Evolutionary conservation across 92 coral and sea anemone genomes (phyloP), one percentile per base, ranked within the genome.

Genomic region (Heteractis magnifica): DNA sequence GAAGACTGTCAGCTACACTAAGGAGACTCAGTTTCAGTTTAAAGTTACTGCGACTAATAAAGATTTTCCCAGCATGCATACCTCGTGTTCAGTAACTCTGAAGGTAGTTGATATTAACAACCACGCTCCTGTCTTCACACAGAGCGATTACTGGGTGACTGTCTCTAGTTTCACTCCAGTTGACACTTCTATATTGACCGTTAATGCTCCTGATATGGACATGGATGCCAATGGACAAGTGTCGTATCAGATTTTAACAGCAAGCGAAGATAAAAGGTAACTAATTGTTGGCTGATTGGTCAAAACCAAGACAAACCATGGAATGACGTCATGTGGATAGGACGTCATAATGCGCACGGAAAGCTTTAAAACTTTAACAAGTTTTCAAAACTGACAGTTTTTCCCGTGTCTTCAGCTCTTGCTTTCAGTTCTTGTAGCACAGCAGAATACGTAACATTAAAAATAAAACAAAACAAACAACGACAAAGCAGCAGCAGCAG

Each of bases 111-210:
- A 94, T 77, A 76, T 86, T 49, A 90, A 94, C 65, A 90, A 90
- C 86, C 79, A 87, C 68, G 73, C 79, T 18, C 98, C 98, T 26
- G 92, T 85, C 76, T 91, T 94, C 81, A 59, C 75, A 10, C 98
- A 94, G 84, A 73, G 87, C n/a, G 77, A 90, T 52, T 94, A 94
- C 77, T 90, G 94, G 95, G 89, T 81, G 50, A 81, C 93, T 53
- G 86, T 87, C 56, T 76, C 92, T 6, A 77, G 86, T 44, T 50
- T 49, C 18, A 90, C 92, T 19, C 75, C 89, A 8, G 15, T 77
- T 79, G 89, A 85, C 52, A 85, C 94, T 48, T 83, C 87, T 81
- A 81, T 93, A 65, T 72, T 91, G 6, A 80, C 84, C 53, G 92
- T 94, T 44, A 55, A 68, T 52, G 95, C 93, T 21, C 21, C 85